phyloP scores from a whole-genome alignment of 2,113 vertebrate genomes.

The Verasper variegatus region DNA sequence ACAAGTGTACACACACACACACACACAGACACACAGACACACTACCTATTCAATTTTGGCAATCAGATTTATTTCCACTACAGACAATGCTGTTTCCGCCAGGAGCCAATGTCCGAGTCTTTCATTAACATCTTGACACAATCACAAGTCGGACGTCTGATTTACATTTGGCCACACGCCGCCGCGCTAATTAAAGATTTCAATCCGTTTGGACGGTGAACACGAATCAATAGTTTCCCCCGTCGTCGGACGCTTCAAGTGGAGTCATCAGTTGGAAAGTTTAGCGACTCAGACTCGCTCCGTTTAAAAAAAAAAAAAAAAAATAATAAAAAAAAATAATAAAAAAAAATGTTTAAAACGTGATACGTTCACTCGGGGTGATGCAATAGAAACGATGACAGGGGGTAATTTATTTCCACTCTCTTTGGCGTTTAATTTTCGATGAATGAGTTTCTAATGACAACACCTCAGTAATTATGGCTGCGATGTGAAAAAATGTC shows the following conservation, averaged over 20 bases:
- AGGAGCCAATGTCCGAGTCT: slow-evolving; percentile 41
- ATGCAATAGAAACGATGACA: slow-evolving; percentile 37
- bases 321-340: too few relatives aligned
- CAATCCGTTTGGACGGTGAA: slow-evolving; percentile 61
- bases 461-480: slow-evolving; percentile 61
- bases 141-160: slow-evolving; percentile 66
- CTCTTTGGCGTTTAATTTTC: slow-evolving; percentile 55
- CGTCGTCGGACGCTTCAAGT: slow-evolving; percentile 58
- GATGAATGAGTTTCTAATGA: slow-evolving; percentile 51
- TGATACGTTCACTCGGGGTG: slow-evolving; percentile 36
- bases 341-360: too few relatives aligned
- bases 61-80: slow-evolving; percentile 68
- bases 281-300: slow-evolving; percentile 29
- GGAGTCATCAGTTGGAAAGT: slow-evolving; percentile 69
- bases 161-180: slow-evolving; percentile 73
- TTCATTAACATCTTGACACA: slow-evolving; percentile 70
- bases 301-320: not conserved
- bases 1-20: not conserved
- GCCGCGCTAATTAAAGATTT: slow-evolving; percentile 76
- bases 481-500: slow-evolving; percentile 48
- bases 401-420: slow-evolving; percentile 59
- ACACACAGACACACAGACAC: slow-evolving; percentile 2
- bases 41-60: slow-evolving; percentile 48
- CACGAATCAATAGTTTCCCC: slow-evolving; percentile 69
- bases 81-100: slow-evolving; percentile 54